Evolutionary conservation across 2,888 invertebrate genomes (phyloP).

Genomic region (Leistus spinibarbis): DNA sequence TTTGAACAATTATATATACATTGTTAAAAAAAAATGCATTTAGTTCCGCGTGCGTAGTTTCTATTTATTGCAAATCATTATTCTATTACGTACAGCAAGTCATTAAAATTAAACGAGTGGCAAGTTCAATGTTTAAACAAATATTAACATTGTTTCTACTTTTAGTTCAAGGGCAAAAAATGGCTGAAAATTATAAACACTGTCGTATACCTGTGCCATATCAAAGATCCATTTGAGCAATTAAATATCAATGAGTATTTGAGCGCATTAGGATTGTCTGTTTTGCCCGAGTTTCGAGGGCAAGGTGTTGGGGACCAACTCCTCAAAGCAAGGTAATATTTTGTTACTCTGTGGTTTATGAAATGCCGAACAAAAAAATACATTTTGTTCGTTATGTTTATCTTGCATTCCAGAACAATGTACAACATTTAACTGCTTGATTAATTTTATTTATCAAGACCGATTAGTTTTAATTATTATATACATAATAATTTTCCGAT

Average conservation of each 20-base stretch:
- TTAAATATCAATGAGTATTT: conserved; percentile 49
- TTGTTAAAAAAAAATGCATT: too few species aligned
- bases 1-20: too few species aligned
- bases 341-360: too few species aligned
- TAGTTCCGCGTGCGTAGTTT: background rate
- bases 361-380: too few species aligned
- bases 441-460: too few species aligned
- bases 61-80: background rate
- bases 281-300: conserved; percentile 50
- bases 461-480: too few species aligned
- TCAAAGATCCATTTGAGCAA: conserved; percentile 44
- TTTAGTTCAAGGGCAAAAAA: conserved; percentile 34
- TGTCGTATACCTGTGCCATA: conserved; percentile 38
- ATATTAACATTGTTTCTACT: background rate
- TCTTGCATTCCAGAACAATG: too few species aligned
- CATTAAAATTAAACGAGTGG: background rate
- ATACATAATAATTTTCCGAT: background rate
- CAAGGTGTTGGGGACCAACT: conserved; percentile 47
- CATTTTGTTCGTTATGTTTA: too few species aligned
- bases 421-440: too few species aligned
- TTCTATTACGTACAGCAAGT: background rate
- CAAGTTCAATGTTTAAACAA: background rate
- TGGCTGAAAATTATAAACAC: conserved; percentile 31
- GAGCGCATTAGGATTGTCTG: conserved; percentile 51
- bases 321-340: conserved; percentile 46